phyloP scores from a whole-genome alignment of 2,797 vertebrate genomes.

The Xenopus petersii region DNA sequence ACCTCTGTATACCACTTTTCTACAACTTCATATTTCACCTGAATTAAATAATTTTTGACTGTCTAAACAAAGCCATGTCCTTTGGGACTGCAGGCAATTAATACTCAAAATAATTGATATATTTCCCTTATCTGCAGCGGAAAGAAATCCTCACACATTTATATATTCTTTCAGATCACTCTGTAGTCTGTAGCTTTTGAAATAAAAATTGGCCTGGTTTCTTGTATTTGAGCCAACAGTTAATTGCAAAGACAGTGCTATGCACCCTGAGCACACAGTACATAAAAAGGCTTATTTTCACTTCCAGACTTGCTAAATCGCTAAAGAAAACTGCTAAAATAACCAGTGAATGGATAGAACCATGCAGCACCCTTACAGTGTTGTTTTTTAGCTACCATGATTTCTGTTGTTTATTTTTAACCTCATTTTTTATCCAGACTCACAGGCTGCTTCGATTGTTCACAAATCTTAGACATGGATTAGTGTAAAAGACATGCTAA shows the following conservation, averaged over 20 bases:
- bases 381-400: slow-evolving; percentile 8
- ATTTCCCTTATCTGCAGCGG: not conserved
- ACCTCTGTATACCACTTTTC: not conserved
- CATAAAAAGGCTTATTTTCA: slow-evolving; percentile 20
- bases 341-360: slow-evolving; percentile 10
- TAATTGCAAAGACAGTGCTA: slow-evolving; percentile 19
- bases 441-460: not conserved
- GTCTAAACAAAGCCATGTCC: not conserved
- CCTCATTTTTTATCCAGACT: not conserved
- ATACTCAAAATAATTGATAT: slow-evolving; percentile 7
- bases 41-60: not conserved
- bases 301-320: slow-evolving; percentile 5
- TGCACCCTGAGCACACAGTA: slow-evolving; percentile 13
- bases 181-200: slow-evolving; percentile 3
- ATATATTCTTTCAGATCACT: slow-evolving; percentile 24
- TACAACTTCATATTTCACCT: not conserved
- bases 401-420: not conserved
- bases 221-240: slow-evolving; percentile 19
- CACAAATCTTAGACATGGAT: not conserved
- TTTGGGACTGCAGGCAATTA: slow-evolving; percentile 4
- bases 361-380: slow-evolving; percentile 18
- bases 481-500: not conserved
- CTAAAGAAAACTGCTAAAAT: slow-evolving; percentile 11
- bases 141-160: not conserved
- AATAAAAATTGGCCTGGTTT: slow-evolving; percentile 25